phyloP scores from a whole-genome alignment of 2,888 invertebrate species.

The Napeogenes inachia region DNA sequence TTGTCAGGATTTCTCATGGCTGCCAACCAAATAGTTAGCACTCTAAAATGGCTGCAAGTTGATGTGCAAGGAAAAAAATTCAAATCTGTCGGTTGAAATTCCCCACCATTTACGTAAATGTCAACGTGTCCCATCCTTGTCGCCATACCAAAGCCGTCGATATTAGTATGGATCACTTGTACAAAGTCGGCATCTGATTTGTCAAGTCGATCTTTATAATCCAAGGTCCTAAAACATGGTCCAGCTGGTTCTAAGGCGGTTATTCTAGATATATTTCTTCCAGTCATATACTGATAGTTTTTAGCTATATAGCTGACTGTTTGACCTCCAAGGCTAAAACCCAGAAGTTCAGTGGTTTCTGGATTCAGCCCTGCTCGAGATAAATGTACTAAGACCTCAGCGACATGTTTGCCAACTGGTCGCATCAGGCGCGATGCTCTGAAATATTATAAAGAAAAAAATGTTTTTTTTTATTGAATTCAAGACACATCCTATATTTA shows the following conservation, averaged over 20 bases:
- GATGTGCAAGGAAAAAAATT: slow-evolving; percentile 55
- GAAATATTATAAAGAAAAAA: slow-evolving; percentile 26
- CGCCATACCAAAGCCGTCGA: slow-evolving; percentile 71
- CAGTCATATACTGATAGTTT: slow-evolving; percentile 56
- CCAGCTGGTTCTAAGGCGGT: slow-evolving; percentile 65
- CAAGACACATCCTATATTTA: not conserved
- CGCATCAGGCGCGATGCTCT: slow-evolving; percentile 68
- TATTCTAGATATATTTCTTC: slow-evolving; percentile 60
- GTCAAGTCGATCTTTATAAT: slow-evolving; percentile 48
- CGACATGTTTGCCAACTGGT: slow-evolving; percentile 66
- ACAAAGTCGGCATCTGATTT: slow-evolving; percentile 63
- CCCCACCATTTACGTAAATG: slow-evolving; percentile 67
- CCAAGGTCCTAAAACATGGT: slow-evolving; percentile 60
- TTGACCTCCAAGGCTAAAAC: slow-evolving; percentile 68
- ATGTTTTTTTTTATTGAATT: not conserved
- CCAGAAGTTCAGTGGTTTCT: slow-evolving; percentile 55
- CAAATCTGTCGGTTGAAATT: slow-evolving; percentile 64
- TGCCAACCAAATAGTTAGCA: slow-evolving; percentile 54
- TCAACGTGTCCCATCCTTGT: slow-evolving; percentile 65
- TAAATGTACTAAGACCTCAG: slow-evolving; percentile 56
- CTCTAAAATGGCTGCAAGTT: slow-evolving; percentile 66
- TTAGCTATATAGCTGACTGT: slow-evolving; percentile 61
- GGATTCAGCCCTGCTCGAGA: slow-evolving; percentile 56
- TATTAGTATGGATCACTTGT: slow-evolving; percentile 65
- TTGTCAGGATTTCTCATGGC: slow-evolving; percentile 55